Conservation (phyloP, 2,113 vertebrate genomes). For the Rhadina sibilatrix region DNA sequence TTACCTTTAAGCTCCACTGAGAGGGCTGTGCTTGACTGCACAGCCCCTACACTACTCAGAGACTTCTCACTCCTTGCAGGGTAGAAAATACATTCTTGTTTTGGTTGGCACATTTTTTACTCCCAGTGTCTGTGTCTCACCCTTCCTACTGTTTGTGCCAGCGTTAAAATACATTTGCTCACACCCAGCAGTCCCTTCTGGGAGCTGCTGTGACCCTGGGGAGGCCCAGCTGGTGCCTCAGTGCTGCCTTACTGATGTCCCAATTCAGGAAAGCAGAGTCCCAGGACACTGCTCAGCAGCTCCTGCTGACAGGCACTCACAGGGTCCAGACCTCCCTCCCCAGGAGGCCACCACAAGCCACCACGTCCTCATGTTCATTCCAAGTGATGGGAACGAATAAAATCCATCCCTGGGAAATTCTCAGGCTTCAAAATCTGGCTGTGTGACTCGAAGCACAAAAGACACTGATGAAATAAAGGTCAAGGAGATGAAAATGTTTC, state of each 20-base stretch:
- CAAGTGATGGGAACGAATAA: background rate
- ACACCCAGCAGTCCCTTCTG: background rate
- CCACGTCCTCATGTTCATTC: rapidly evolving
- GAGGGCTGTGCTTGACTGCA: background rate
- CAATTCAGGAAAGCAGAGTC: background rate
- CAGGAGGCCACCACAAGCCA: background rate
- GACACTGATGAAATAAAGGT: background rate
- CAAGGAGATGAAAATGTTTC: background rate
- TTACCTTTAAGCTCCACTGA: background rate
- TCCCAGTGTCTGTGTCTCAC: background rate
- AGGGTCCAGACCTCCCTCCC: background rate
- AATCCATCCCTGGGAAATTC: background rate
- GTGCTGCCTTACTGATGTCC: background rate
- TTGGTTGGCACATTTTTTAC: background rate
- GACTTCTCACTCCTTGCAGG: background rate
- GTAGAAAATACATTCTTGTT: background rate
- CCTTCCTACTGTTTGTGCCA: background rate
- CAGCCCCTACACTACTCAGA: background rate
- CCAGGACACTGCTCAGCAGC: background rate
- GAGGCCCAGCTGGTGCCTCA: background rate
- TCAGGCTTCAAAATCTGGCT: background rate
- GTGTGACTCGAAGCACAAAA: background rate
- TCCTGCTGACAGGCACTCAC: background rate
- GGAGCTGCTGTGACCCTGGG: background rate
- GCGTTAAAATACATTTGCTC: background rate